Percentiles rank a stretch among this genome's conserved stretches.
phyloP scores from a whole-genome alignment of 1,140 invertebrate species.

The Camponotus floridanus region DNA sequence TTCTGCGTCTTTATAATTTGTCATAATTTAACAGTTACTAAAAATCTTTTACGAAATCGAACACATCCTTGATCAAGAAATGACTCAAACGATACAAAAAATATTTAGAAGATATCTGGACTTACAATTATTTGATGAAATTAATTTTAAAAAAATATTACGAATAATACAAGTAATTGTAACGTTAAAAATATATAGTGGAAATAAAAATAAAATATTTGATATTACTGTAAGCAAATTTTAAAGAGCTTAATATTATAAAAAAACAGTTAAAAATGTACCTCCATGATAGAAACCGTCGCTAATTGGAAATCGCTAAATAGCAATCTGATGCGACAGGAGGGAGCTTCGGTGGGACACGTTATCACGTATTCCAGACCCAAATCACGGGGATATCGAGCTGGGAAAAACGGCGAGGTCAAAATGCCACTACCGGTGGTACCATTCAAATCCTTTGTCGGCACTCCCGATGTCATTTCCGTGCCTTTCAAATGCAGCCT shows the following conservation, averaged over 20 bases:
- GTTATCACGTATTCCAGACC: slow-evolving; percentile 89
- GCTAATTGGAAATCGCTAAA: slow-evolving; percentile 91
- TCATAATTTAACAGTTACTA: neutral
- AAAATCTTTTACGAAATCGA: neutral
- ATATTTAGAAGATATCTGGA: neutral
- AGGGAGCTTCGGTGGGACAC: slow-evolving; percentile 85
- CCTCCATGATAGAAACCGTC: slow-evolving; percentile 90
- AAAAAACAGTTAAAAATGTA: slow-evolving; percentile 70
- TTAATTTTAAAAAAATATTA: neutral
- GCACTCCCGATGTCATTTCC: slow-evolving; percentile 77
- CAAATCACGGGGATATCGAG: slow-evolving; percentile 90
- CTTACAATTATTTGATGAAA: neutral
- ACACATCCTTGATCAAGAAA: neutral
- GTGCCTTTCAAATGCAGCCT: slow-evolving; percentile 87
- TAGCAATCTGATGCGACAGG: slow-evolving; percentile 88
- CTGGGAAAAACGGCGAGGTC: slow-evolving; percentile 90
- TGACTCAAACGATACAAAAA: neutral
- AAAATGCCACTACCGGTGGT: slow-evolving; percentile 84
- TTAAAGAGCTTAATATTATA: neutral
- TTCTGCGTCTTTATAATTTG: neutral
- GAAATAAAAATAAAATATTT: slow-evolving; percentile 6
- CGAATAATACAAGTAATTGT: neutral
- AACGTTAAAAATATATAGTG: neutral
- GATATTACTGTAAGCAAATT: neutral
- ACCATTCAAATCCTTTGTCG: slow-evolving; percentile 80